phyloP scores from a whole-genome alignment of 2,797 vertebrate genomes.

The Gila robusta region DNA sequence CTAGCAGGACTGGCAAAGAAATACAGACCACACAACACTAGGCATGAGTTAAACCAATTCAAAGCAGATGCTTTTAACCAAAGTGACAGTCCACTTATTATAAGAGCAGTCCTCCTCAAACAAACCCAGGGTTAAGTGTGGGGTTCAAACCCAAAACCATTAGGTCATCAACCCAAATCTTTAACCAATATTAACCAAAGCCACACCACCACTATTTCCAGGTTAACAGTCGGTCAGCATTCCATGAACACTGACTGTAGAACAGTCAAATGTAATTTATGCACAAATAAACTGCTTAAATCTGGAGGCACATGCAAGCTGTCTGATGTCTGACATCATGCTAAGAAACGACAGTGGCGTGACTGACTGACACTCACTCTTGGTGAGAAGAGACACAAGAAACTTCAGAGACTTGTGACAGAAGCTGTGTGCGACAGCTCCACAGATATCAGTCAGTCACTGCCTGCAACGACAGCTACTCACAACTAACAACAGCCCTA shows the following conservation, averaged over 20 bases:
- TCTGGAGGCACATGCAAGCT: neutral
- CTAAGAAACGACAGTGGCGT: neutral
- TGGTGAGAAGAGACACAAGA: conserved; percentile 28
- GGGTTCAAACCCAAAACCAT: conserved; percentile 6
- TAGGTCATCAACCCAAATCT: neutral
- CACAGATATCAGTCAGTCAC: conserved; percentile 59
- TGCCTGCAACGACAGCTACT: conserved; percentile 27
- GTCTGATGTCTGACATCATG: conserved; percentile 48
- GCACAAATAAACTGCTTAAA: conserved; percentile 15
- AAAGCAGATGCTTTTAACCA: conserved; percentile 7
- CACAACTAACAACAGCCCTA: neutral
- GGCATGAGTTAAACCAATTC: neutral
- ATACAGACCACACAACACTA: neutral
- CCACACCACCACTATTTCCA: neutral
- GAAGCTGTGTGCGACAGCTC: conserved; percentile 48
- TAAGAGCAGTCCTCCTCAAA: neutral
- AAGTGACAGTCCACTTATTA: neutral
- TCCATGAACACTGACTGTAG: conserved; percentile 2
- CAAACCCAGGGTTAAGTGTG: neutral
- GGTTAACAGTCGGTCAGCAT: neutral
- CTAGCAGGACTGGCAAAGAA: neutral
- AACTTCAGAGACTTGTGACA: conserved; percentile 56
- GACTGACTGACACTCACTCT: conserved; percentile 9
- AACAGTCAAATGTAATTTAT: conserved; percentile 28
- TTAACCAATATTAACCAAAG: conserved; percentile 3